Evolutionary conservation across 2,113 vertebrate species (phyloP), one percentile per base, ranked within the genome.

Genomic region (Lepidothrix coronata): DNA sequence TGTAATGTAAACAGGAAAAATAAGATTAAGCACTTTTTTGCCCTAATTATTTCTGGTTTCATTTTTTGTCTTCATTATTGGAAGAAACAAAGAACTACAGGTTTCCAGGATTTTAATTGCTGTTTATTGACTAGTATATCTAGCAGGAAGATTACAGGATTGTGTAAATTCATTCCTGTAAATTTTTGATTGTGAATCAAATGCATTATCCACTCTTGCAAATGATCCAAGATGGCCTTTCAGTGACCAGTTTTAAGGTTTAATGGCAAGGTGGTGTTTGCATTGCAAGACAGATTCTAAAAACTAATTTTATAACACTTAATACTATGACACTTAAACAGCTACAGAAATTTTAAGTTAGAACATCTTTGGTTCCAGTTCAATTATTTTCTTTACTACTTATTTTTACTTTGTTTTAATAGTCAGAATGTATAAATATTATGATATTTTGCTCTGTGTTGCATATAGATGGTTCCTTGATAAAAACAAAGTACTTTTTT

Each of bases 81-180:
- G 37, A 76, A 88, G 48, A 88, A 95, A 81, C 28, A 77, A 61
- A 75, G 46, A 91, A 39, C 37, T 71, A 13, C 19, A 46, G 23
- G 33, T 66, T 80, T 83, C 27, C 37, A 52, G 54, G 27, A 63
- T 85, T 94, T 95, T 94, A 95, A 85, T 78, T 93, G 54, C 33
- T 90, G 41, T 62, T 90, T 86, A 55, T 86, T 92, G 75, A 46
- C 48, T 72, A 54, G 35, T 75, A 88, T 22, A 35, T 73, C 33
- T 31, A 82, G 17, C 18, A 57, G 72, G 58, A 90, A 91, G 58
- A 74, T 88, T 81, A 82, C 17, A 84, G 35, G 18, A 41, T 59
- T 88, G 5, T 78, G 61, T 57, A 16, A 74, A 78, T 12, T 84
- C 27, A 43, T 62, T 67, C 8, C 70, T 77, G 8, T 90, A 67